Evolutionary conservation across 2,888 invertebrate genomes (phyloP).

Genomic region (Parnassius smintheus): DNA sequence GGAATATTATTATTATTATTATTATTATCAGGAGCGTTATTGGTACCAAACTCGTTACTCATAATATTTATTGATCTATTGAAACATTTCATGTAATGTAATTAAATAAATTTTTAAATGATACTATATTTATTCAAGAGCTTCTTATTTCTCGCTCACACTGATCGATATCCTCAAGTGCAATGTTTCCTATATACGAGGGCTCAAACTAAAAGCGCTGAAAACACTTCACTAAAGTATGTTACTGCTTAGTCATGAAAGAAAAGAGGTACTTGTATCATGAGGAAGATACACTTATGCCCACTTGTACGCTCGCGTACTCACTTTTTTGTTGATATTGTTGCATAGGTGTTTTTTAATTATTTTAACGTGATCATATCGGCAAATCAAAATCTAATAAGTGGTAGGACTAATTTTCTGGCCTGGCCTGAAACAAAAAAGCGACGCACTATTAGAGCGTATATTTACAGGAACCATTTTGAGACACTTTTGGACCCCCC

Average conservation of each 20-base stretch:
- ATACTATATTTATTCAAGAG: too few relatives aligned
- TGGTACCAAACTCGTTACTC: too few relatives aligned
- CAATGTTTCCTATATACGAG: constrained; percentile 20
- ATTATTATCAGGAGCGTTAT: too few relatives aligned
- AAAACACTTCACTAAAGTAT: constrained; percentile 18
- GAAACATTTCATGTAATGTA: too few relatives aligned
- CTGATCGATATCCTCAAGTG: constrained; percentile 16
- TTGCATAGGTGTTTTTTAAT: constrained; percentile 3
- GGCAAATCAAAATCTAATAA: background rate
- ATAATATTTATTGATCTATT: too few relatives aligned
- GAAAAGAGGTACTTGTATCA: constrained; percentile 10
- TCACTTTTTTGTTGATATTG: background rate
- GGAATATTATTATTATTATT: too few relatives aligned
- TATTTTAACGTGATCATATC: background rate
- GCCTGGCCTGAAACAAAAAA: too few relatives aligned
- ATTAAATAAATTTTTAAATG: too few relatives aligned
- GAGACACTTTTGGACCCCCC: too few relatives aligned
- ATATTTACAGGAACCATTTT: too few relatives aligned
- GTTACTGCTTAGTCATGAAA: constrained; percentile 25
- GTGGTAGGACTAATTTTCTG: too few relatives aligned
- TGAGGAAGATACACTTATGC: constrained; percentile 9
- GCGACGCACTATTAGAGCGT: too few relatives aligned
- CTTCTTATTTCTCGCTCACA: background rate
- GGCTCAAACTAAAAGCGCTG: constrained; percentile 14
- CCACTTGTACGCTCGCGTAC: constrained; percentile 2